These are phyloP conservation scores for Cosmopolites sordidus DNA, from an alignment of 2,888 invertebrate species.

Conservation along the genomic window DNA sequence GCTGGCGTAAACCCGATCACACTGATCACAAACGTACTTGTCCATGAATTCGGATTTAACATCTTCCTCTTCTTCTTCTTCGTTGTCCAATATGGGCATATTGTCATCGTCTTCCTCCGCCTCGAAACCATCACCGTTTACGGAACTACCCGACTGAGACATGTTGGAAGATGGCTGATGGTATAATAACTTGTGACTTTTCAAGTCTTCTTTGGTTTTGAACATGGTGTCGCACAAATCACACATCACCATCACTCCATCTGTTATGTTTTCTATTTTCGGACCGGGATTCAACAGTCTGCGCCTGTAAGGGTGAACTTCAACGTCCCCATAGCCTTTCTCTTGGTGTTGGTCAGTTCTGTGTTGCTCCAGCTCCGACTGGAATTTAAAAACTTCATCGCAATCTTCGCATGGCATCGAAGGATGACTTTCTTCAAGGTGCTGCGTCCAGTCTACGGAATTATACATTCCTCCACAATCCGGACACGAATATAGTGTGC, in stretches of 20 bases:
- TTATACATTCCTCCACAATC: conserved; percentile 59
- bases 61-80: not conserved
- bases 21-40: conserved; percentile 54
- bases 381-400: conserved; percentile 57
- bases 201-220: conserved; percentile 47
- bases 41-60: conserved; percentile 11
- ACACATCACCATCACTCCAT: conserved; percentile 51
- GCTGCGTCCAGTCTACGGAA: conserved; percentile 56
- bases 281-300: conserved; percentile 52
- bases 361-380: conserved; percentile 61
- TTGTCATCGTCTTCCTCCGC: not conserved
- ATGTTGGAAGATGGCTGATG: not conserved
- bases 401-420: conserved; percentile 60
- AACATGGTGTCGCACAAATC: conserved; percentile 59
- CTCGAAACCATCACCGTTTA: conserved; percentile 1
- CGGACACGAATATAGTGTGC: conserved; percentile 57
- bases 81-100: not conserved
- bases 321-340: conserved; percentile 63
- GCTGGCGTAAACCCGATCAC: conserved; percentile 50
- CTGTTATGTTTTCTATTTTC: conserved; percentile 44
- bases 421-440: conserved; percentile 54
- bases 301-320: conserved; percentile 56
- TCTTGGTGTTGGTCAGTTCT: conserved; percentile 63
- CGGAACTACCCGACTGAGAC: not conserved
- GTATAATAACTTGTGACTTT: conserved; percentile 40